Percentiles rank a stretch among this genome's conserved stretches.
Conservation (phyloP, 2,113 vertebrate species). For the Thomomys bottae region DNA sequence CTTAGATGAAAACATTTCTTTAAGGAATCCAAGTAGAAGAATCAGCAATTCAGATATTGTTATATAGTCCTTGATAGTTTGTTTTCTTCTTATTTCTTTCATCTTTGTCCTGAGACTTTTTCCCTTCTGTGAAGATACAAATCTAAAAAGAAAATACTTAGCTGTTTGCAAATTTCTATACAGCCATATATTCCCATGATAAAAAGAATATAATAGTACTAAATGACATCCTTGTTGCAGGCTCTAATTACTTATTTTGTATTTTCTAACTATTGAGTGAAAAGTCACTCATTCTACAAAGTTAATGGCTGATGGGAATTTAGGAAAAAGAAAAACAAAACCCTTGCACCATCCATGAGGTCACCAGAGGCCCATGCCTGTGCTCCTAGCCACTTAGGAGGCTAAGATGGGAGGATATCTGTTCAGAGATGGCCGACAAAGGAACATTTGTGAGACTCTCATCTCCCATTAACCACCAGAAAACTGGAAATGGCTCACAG, state of each 20-base stretch:
- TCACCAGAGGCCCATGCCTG: too few species aligned
- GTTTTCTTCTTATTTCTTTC: neutral
- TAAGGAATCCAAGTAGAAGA: conserved; percentile 57
- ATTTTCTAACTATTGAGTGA: conserved; percentile 66
- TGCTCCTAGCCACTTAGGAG: too few species aligned
- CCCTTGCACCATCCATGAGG: conserved; percentile 18
- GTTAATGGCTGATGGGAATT: conserved; percentile 62
- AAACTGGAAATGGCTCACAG: too few species aligned
- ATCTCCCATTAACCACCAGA: too few species aligned
- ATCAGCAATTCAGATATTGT: conserved; percentile 15
- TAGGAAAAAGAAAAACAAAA: neutral
- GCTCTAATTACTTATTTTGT: conserved; percentile 67
- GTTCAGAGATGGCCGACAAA: too few species aligned
- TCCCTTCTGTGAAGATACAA: conserved; percentile 12
- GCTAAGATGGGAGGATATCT: too few species aligned
- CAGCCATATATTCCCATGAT: neutral
- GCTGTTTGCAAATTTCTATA: neutral
- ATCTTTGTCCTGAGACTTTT: conserved; percentile 23
- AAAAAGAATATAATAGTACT: conserved; percentile 36
- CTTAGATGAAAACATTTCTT: conserved; percentile 64
- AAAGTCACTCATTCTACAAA: conserved; percentile 53
- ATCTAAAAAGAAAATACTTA: conserved; percentile 41
- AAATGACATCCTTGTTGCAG: conserved; percentile 62
- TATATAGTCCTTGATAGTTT: neutral
- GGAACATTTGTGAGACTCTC: too few species aligned